Evolutionary conservation across 2,888 invertebrate genomes (phyloP).

Genomic region (Lasioglossum leucozonium): DNA sequence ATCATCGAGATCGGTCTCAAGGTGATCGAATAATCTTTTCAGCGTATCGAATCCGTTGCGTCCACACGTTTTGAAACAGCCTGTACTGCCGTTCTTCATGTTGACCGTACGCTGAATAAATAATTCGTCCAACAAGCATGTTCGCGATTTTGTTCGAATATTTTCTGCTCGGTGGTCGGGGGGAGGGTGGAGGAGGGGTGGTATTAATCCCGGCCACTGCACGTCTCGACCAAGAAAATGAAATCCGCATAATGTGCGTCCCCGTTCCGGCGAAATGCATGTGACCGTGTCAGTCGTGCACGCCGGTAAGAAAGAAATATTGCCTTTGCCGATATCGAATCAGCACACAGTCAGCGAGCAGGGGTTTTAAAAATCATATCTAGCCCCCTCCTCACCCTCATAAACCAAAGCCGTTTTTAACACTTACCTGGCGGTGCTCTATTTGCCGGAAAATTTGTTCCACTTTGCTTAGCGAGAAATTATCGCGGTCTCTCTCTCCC

Average conservation of each 20-base stretch:
- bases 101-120: too few relatives aligned
- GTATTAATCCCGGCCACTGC: not conserved
- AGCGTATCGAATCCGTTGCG: too few relatives aligned
- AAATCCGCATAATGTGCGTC: not conserved
- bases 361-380: constrained; percentile 30
- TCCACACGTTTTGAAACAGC: too few relatives aligned
- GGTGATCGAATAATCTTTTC: too few relatives aligned
- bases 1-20: too few relatives aligned
- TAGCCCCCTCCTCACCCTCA: not conserved
- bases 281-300: not conserved
- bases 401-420: constrained; percentile 48
- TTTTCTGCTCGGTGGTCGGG: too few relatives aligned
- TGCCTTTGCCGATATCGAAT: constrained; percentile 27
- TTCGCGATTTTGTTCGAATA: not conserved
- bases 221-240: not conserved
- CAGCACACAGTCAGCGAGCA: constrained; percentile 21
- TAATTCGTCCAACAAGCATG: too few relatives aligned
- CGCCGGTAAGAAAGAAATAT: not conserved
- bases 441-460: constrained; percentile 61
- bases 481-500: constrained; percentile 18
- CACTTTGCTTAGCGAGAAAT: constrained; percentile 55
- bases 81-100: too few relatives aligned
- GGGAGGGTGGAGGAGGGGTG: too few relatives aligned
- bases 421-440: constrained; percentile 48
- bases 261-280: not conserved